Conservation (phyloP, 2,888 invertebrate genomes). For the Neuroscelio doddi region DNA sequence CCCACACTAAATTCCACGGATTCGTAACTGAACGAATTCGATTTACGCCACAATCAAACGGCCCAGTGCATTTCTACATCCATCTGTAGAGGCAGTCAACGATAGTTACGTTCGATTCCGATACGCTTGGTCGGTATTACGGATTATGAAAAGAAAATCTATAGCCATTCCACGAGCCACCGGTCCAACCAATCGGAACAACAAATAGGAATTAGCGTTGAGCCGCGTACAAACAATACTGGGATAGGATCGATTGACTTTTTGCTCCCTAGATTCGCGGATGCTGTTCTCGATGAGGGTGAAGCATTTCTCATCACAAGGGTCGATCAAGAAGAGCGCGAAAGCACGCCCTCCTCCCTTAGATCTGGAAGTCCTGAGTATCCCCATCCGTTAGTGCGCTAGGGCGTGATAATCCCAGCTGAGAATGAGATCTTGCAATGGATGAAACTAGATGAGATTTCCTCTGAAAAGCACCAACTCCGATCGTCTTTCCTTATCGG, state of each 20-base stretch:
- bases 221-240: conserved; percentile 67
- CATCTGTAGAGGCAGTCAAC: conserved; percentile 40
- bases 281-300: conserved; percentile 29
- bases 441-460: conserved; percentile 60
- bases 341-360: conserved; percentile 19
- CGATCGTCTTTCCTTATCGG: conserved; percentile 62
- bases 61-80: conserved; percentile 44
- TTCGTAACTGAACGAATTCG: conserved; percentile 48
- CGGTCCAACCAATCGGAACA: conserved; percentile 62
- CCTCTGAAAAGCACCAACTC: conserved; percentile 57
- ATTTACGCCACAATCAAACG: conserved; percentile 52
- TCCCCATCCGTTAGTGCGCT: conserved; percentile 60
- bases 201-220: conserved; percentile 69
- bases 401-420: conserved; percentile 66
- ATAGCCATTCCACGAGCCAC: conserved; percentile 51
- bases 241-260: conserved; percentile 67
- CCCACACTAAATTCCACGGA: conserved; percentile 46
- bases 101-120: conserved; percentile 39
- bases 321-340: conserved; percentile 26
- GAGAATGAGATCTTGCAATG: conserved; percentile 62
- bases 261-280: conserved; percentile 52
- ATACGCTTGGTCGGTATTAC: conserved; percentile 47
- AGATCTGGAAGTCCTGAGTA: conserved; percentile 49
- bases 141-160: conserved; percentile 66
- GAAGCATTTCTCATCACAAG: conserved; percentile 35